These are phyloP conservation scores for Anhinga rufa DNA, from an alignment of 2,113 vertebrate genomes.

Conservation along the genomic window DNA sequence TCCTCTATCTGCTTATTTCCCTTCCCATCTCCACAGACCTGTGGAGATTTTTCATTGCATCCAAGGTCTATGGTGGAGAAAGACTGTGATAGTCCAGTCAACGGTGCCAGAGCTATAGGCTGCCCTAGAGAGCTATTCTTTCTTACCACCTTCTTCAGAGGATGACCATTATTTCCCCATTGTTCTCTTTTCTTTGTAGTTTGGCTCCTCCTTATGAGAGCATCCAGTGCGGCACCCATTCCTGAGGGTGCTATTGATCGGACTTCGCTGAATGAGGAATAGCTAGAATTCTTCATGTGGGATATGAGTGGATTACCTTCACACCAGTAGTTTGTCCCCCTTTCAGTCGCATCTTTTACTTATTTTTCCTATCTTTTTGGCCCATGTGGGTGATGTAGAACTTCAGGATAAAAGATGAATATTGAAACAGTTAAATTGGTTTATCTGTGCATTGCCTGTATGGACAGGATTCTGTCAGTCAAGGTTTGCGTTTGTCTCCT, in stretches of 20 bases:
- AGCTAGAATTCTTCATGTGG: background rate
- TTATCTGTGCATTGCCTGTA: background rate
- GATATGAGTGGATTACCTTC: background rate
- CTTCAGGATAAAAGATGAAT: background rate
- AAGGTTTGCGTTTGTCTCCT: background rate
- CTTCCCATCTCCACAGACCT: background rate
- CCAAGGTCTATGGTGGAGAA: background rate
- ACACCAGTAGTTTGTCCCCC: background rate
- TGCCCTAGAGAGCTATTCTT: background rate
- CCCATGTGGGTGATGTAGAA: background rate
- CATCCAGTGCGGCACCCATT: background rate
- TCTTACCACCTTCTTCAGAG: background rate
- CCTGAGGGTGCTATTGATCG: background rate
- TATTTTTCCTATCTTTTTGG: background rate
- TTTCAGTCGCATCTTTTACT: background rate
- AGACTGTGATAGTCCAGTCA: background rate
- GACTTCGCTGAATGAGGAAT: background rate
- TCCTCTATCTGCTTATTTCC: background rate
- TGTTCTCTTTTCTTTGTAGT: background rate
- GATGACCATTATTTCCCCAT: accelerated
- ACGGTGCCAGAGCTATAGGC: background rate
- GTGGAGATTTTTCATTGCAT: background rate
- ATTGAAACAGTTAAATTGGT: background rate
- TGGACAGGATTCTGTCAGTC: background rate
- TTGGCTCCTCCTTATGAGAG: background rate